Conservation (phyloP, 2,797 vertebrate species). For the Limnodromus scolopaceus region DNA sequence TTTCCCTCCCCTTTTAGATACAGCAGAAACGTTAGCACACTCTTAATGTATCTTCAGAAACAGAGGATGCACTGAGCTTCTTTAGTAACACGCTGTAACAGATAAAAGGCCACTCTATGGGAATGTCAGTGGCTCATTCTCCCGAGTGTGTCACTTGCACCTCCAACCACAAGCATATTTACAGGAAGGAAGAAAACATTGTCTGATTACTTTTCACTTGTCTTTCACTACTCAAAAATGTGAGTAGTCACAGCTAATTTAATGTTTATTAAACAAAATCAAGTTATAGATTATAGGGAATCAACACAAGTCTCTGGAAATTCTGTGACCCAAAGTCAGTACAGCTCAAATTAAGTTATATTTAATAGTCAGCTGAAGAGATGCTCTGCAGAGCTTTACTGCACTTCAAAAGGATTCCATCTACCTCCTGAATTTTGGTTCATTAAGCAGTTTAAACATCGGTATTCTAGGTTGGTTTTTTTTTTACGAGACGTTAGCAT, state of each 20-base stretch:
- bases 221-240: neutral
- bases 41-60: neutral
- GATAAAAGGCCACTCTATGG: neutral
- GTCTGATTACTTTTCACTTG: neutral
- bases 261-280: neutral
- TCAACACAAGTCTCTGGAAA: neutral
- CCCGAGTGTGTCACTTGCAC: neutral
- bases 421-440: neutral
- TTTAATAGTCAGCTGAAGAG: neutral
- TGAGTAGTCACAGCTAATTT: neutral
- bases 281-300: neutral
- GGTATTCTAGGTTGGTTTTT: neutral
- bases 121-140: neutral
- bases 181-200: neutral
- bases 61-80: neutral
- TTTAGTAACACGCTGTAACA: neutral
- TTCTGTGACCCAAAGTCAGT: neutral
- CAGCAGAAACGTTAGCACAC: neutral
- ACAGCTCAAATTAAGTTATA: neutral
- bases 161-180: neutral
- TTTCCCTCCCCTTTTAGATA: neutral
- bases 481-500: neutral
- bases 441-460: conserved; percentile 1
- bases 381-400: neutral
- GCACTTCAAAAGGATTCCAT: neutral